Conservation (phyloP, 2,113 vertebrate species). For the Pyxicephalus adspersus region DNA sequence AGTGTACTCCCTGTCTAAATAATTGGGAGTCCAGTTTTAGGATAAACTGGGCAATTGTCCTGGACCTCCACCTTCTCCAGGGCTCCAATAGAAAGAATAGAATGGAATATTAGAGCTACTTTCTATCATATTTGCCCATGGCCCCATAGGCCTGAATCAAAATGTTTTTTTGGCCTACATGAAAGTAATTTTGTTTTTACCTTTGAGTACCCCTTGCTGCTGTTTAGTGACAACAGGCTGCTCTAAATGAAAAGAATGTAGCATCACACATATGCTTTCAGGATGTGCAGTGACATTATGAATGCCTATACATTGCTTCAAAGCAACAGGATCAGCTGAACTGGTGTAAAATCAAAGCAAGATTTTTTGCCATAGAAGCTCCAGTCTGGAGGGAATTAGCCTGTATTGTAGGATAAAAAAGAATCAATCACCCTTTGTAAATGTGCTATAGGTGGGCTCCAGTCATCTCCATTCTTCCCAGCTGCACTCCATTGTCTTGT, state of each 20-base stretch:
- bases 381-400: neutral
- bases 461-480: neutral
- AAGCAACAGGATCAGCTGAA: neutral
- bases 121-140: too few species aligned
- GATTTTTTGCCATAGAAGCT: neutral
- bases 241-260: neutral
- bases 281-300: neutral
- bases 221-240: neutral
- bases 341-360: constrained; percentile 8
- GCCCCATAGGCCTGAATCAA: too few species aligned
- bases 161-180: too few species aligned
- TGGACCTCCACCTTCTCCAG: too few species aligned
- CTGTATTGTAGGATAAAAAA: constrained; percentile 17
- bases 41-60: too few species aligned
- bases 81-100: too few species aligned
- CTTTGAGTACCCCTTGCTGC: too few species aligned
- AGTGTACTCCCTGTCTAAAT: too few species aligned
- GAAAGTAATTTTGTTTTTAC: too few species aligned
- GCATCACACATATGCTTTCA: neutral
- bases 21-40: too few species aligned
- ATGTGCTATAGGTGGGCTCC: neutral
- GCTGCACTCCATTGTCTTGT: constrained; percentile 13
- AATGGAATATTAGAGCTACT: too few species aligned
- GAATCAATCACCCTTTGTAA: constrained; percentile 15
- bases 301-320: neutral